These are phyloP conservation scores for Myotis planiceps DNA, from an alignment of 2,797 vertebrate genomes.

Conservation along the genomic window DNA sequence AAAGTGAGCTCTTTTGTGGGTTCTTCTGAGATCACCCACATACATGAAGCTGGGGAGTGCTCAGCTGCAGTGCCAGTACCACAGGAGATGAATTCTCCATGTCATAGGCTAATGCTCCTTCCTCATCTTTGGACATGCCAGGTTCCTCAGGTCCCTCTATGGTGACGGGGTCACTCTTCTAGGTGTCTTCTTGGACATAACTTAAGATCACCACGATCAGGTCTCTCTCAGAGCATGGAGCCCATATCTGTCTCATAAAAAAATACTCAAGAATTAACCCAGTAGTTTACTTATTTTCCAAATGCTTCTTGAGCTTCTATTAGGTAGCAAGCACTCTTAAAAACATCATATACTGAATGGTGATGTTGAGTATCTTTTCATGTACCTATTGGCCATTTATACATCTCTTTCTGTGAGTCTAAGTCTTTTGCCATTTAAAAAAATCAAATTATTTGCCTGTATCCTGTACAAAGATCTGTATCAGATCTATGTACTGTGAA, in stretches of 20 bases:
- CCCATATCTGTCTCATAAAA: background rate
- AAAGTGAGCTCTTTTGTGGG: background rate
- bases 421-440: no score
- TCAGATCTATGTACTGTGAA: no score
- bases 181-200: background rate
- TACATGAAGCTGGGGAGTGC: background rate
- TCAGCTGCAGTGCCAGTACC: background rate
- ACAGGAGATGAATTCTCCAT: background rate
- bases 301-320: slow-evolving; percentile 10
- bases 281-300: slow-evolving; percentile 12
- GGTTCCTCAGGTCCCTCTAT: background rate
- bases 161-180: background rate
- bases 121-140: background rate
- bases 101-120: background rate
- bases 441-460: no score
- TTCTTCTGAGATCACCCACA: background rate
- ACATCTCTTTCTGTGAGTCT: no score
- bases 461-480: no score
- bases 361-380: no score
- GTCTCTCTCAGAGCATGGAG: background rate
- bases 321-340: slow-evolving; percentile 35
- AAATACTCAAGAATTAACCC: background rate
- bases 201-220: background rate
- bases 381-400: no score
- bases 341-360: slow-evolving; percentile 30